These are phyloP conservation scores for Diarsia dahlii DNA, from an alignment of 2,888 invertebrate genomes.

Conservation along the genomic window DNA sequence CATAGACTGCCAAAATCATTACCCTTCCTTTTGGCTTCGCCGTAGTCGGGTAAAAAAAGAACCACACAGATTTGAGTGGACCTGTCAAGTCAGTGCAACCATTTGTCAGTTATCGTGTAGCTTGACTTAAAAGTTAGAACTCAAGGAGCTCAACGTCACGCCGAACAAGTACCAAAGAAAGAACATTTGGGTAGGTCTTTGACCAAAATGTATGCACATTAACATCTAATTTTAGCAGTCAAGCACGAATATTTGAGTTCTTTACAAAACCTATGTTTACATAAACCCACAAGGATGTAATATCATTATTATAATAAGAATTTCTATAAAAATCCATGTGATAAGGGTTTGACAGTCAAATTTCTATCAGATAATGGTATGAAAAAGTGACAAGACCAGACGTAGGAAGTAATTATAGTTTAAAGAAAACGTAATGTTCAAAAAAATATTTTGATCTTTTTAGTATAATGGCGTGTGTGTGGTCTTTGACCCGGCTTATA, in stretches of 20 bases:
- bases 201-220: not conserved
- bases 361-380: slow-evolving; percentile 69
- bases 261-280: slow-evolving; percentile 49
- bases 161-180: too few relatives aligned
- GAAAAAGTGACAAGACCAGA: slow-evolving; percentile 72
- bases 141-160: too few relatives aligned
- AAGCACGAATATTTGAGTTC: slow-evolving; percentile 34
- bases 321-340: slow-evolving; percentile 70
- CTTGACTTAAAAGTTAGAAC: too few relatives aligned
- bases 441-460: slow-evolving; percentile 7
- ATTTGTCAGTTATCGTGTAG: too few relatives aligned
- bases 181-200: not conserved
- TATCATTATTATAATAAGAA: slow-evolving; percentile 67
- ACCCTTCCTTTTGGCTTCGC: too few relatives aligned
- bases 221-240: slow-evolving; percentile 20
- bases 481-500: not conserved
- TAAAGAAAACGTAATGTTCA: slow-evolving; percentile 42
- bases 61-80: too few relatives aligned
- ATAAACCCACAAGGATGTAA: slow-evolving; percentile 50
- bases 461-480: not conserved
- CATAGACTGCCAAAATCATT: too few relatives aligned
- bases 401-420: slow-evolving; percentile 58
- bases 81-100: too few relatives aligned
- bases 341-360: slow-evolving; percentile 80
- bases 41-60: too few relatives aligned